Conservation (phyloP, 1,140 invertebrate genomes). For the Macrosteles quadrilineatus region DNA sequence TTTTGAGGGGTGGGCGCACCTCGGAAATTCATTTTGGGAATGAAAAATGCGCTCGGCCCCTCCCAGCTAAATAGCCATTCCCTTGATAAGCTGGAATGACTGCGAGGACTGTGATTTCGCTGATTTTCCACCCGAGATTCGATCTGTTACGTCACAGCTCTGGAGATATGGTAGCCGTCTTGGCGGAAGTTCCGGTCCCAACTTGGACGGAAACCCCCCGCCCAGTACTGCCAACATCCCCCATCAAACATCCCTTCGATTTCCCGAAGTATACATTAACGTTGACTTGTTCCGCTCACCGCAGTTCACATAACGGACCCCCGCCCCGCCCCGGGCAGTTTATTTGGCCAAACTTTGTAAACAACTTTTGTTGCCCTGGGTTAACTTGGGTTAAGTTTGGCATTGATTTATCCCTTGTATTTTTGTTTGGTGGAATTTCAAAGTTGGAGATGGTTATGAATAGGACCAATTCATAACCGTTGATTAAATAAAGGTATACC, state of each 20-base stretch:
- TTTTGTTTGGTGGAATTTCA: too few species aligned
- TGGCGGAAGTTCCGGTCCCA: slow-evolving; percentile 2
- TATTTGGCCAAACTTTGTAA: not conserved
- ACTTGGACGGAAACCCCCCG: slow-evolving; percentile 11
- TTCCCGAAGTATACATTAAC: slow-evolving; percentile 11
- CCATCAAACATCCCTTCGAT: slow-evolving; percentile 16
- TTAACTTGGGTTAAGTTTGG: too few species aligned
- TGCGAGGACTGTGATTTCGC: not conserved
- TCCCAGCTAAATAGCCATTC: not conserved
- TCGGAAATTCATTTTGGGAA: slow-evolving; percentile 1
- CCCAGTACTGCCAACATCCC: not conserved
- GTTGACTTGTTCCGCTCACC: slow-evolving; percentile 11
- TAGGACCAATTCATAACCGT: too few species aligned
- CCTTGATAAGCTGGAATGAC: slow-evolving; percentile 21
- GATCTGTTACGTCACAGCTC: not conserved
- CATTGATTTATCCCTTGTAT: too few species aligned
- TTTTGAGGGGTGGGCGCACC: not conserved
- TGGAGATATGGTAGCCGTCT: not conserved
- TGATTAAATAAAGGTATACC: too few species aligned
- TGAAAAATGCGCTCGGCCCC: not conserved
- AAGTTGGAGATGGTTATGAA: too few species aligned
- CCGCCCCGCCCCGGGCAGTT: not conserved
- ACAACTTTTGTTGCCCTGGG: not conserved
- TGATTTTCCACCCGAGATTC: not conserved
- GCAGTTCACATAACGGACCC: not conserved